Conservation (phyloP, 2,888 invertebrate species). For the Craniophora ligustri region DNA sequence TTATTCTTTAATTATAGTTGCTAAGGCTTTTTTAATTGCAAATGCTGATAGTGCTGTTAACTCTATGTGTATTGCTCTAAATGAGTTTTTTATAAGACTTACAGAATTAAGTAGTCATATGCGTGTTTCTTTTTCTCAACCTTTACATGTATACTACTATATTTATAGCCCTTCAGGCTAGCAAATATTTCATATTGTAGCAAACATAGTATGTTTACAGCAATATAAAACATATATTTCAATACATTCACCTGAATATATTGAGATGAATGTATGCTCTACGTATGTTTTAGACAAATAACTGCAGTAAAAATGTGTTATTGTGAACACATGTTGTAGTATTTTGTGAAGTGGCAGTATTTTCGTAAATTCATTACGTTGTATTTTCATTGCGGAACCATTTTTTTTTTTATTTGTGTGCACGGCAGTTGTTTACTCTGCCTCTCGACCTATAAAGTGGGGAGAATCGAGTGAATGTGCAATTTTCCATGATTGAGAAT, state of each 20-base stretch:
- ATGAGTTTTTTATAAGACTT: neutral
- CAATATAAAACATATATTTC: slow-evolving; percentile 45
- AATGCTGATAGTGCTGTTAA: neutral
- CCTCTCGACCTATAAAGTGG: slow-evolving; percentile 64
- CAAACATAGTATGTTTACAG: slow-evolving; percentile 32
- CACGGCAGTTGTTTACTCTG: slow-evolving; percentile 66
- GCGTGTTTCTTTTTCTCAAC: too few relatives aligned
- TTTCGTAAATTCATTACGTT: slow-evolving; percentile 59
- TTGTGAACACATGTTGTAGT: slow-evolving; percentile 5
- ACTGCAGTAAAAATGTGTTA: slow-evolving; percentile 14
- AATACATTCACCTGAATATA: slow-evolving; percentile 44
- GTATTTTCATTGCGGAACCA: slow-evolving; percentile 62
- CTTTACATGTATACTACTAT: slow-evolving; percentile 2
- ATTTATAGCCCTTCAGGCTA: slow-evolving; percentile 1
- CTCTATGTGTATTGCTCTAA: neutral
- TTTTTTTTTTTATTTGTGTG: slow-evolving; percentile 63
- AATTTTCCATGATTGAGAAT: slow-evolving; percentile 77
- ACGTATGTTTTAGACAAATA: slow-evolving; percentile 25
- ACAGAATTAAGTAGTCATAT: neutral
- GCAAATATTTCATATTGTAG: slow-evolving; percentile 44
- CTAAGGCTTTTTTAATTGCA: neutral
- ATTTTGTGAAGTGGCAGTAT: slow-evolving; percentile 19
- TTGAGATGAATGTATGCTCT: slow-evolving; percentile 23
- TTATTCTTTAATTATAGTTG: slow-evolving; percentile 35
- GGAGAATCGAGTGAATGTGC: slow-evolving; percentile 68